Base-by-base conservation (phyloP, 2,113 vertebrate species). In the Carollia perspicillata region DNA sequence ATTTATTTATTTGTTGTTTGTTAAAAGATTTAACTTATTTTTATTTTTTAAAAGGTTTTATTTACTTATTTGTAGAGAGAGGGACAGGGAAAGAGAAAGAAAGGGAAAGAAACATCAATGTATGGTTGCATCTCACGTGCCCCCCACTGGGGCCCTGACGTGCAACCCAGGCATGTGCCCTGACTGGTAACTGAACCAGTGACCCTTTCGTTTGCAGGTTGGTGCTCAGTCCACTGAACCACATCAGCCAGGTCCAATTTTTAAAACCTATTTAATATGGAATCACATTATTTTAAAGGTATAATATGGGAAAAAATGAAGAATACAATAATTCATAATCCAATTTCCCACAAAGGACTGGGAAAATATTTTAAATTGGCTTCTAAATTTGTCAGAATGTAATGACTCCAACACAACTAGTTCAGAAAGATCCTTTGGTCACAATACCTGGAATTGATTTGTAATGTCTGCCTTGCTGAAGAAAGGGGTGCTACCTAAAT, bases 341-440 rank as follows among this genome's bases (percentile, higher is more conserved):
- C 3, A 68, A 37, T 78, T 93, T 77, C 30, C 86, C 37, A 95
- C 58, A 89, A 42, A 84, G 33, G 18, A 81, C 88, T 92, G 14
- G 17, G 60, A 90, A 95, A 71, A 66, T 86, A 68, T 79, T 87
- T 87, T 77, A 42, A 95, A 44, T 30, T 84, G n/a, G 58, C 7
- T 85, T 16, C 18, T 53, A 69, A 90, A 30, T 91, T 58, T 94
- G 37, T 40, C 37, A 26, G 28, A 20, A 78, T 83, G 5, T 72
- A 75, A 49, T 53, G 55, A 55, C 40, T 74, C 22, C 30, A 81
- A 35, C 10, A 49, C 1, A 42, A 7, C 11, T 13, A 60, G 7
- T 42, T 68, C 18, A 95, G 42, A 66, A 95, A 84, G 26, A 66
- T 44, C 63, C 40, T 79, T 89, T 49, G 42, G 40, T n/a, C 44